Base-by-base conservation (phyloP, 1,140 invertebrate genomes). In the Drosophila ambigua region DNA sequence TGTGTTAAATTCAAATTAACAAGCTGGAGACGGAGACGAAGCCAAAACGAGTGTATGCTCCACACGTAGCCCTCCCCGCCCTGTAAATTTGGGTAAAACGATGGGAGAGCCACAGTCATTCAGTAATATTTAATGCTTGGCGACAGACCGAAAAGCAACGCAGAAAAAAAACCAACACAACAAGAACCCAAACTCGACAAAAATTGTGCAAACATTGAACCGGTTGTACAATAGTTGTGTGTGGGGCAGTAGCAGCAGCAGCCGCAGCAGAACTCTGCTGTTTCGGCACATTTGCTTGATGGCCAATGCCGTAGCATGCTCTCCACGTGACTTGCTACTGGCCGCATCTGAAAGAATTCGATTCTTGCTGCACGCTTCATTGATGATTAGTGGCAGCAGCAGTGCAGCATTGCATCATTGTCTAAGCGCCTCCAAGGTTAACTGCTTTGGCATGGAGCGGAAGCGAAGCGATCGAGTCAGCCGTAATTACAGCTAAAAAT, bases 1-100 rank as follows among this genome's bases (percentile, higher is more conserved):
- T 74, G 74, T 87, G 76, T 87, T 75, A 87, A 87, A 87, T 87
- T 82, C 58, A 88, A 87, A 87, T 87, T 88, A 87, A 83, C 83
- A 43, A 68, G 58, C 46, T 11, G 60, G 50, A 66, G 35, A 13
- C 35, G 11, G 11, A 72, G 28, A 7, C 28, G 8, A 7, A 72
- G 58, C 51, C 49, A 62, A 46, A 68, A 13, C 15, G 50, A 68
- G 61, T 62, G 61, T 62, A 73, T 82, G 73, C 79, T 77, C 65
- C 83, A 77, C 82, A 87, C 83, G 82, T 85, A 75, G 62, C 50
- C 50, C 26, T 24, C 53, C 53, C 15, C 16, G 23, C 43, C 26
- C 28, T 26, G 41, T 35, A 43, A 71, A 69, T 41, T 44, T 50
- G 54, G 35, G 62, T 44, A 55, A 63, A 67, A 65, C 65, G 62